A percentile compares a stretch with the other conserved stretches of the same genome.
phyloP scores from a whole-genome alignment of 23 tunicate genomes.

The Trididemnum clinides region DNA sequence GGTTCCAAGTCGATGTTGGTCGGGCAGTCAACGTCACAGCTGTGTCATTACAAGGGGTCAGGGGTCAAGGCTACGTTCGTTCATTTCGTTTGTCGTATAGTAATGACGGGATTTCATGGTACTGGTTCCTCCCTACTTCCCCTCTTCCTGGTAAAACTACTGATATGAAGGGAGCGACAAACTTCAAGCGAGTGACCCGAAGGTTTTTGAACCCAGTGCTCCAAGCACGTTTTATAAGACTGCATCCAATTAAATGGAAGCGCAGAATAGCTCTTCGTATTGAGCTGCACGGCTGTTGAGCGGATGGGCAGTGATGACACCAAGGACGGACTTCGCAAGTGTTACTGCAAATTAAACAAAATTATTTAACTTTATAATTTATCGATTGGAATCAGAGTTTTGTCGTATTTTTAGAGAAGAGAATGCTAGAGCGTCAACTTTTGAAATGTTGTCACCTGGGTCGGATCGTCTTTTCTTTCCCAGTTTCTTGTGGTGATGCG shows the following conservation, averaged over 20 bases:
- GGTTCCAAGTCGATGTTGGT: slow-evolving; percentile 74
- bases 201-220: slow-evolving; percentile 39
- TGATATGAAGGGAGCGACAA: slow-evolving; percentile 49
- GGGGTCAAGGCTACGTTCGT: slow-evolving; percentile 63
- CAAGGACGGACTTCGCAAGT: too few relatives aligned
- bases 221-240: slow-evolving; percentile 43
- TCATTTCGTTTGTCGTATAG: slow-evolving; percentile 79
- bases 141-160: slow-evolving; percentile 26
- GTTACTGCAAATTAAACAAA: too few relatives aligned
- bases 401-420: too few relatives aligned
- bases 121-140: slow-evolving; percentile 61
- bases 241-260: slow-evolving; percentile 67
- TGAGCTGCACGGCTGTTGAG: slow-evolving; percentile 61
- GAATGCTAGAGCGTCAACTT: too few relatives aligned
- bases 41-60: slow-evolving; percentile 66
- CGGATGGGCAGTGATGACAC: too few relatives aligned
- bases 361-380: too few relatives aligned
- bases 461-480: too few relatives aligned
- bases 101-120: slow-evolving; percentile 63
- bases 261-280: slow-evolving; percentile 64
- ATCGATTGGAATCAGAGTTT: too few relatives aligned
- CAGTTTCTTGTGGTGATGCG: too few relatives aligned
- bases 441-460: too few relatives aligned
- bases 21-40: slow-evolving; percentile 48
- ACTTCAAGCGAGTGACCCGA: neutral